phyloP scores from a whole-genome alignment of 2,888 invertebrate species.

The Drymonia ruficornis region DNA sequence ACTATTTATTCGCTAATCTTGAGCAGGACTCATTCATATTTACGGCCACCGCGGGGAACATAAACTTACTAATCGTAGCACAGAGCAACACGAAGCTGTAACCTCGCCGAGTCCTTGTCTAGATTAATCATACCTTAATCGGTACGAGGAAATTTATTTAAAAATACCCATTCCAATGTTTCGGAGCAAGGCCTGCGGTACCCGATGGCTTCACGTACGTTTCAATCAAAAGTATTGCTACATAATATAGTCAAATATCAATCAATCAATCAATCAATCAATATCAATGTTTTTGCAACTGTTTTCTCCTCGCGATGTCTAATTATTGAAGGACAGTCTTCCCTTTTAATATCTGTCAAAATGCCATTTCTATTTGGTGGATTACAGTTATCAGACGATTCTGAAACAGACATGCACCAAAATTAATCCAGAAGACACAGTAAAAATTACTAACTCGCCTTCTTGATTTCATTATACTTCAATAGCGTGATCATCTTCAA shows the following conservation, averaged over 20 bases:
- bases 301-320: no score
- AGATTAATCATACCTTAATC: constrained; percentile 1
- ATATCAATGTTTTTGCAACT: background rate
- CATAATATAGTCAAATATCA: no score
- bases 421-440: no score
- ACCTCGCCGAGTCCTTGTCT: constrained; percentile 2
- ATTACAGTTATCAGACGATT: no score
- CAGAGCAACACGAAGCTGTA: background rate
- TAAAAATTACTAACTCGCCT: background rate
- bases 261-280: no score
- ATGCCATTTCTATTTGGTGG: no score
- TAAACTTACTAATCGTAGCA: background rate
- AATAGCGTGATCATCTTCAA: background rate
- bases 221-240: background rate
- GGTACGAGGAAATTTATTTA: constrained; percentile 1
- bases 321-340: no score
- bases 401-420: no score
- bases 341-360: no score
- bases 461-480: background rate
- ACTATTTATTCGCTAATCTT: background rate
- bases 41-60: background rate
- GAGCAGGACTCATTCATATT: background rate
- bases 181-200: background rate
- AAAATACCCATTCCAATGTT: background rate
- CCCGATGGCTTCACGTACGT: background rate